Evolutionary conservation across 2,797 vertebrate genomes (phyloP).

Genomic region (Neosilurus mollespiculum): DNA sequence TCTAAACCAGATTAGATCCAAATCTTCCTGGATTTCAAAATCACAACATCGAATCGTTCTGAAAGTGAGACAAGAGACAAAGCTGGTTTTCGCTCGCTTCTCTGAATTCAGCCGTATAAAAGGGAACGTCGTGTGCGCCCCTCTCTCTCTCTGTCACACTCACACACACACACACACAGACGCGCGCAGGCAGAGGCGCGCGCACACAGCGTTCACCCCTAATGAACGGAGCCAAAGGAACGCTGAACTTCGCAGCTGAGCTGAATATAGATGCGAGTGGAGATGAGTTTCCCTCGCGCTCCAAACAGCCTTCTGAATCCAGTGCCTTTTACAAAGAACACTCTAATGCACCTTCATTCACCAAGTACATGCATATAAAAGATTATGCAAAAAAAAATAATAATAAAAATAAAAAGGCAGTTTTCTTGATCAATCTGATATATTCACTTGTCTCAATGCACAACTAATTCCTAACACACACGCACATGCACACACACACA

Average conservation of each 20-base stretch:
- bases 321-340: conserved; percentile 1
- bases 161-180: conserved; percentile 24
- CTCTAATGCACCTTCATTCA: conserved; percentile 26
- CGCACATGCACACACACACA: no score
- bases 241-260: conserved; percentile 78
- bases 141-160: conserved; percentile 26
- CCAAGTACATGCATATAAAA: neutral
- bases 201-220: conserved; percentile 46
- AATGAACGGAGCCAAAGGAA: conserved; percentile 68
- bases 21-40: neutral
- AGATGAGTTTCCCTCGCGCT: conserved; percentile 64
- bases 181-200: conserved; percentile 4
- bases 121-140: conserved; percentile 52
- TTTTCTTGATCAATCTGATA: neutral
- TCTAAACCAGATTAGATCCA: neutral
- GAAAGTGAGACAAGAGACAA: neutral
- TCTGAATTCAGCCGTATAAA: neutral
- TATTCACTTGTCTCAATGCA: neutral
- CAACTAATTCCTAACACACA: neutral
- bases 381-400: neutral
- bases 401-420: neutral
- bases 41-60: neutral
- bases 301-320: conserved; percentile 47
- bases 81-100: neutral
- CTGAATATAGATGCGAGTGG: conserved; percentile 78